Conservation (phyloP, 2,797 vertebrate species). For the Labeo calbasu region DNA sequence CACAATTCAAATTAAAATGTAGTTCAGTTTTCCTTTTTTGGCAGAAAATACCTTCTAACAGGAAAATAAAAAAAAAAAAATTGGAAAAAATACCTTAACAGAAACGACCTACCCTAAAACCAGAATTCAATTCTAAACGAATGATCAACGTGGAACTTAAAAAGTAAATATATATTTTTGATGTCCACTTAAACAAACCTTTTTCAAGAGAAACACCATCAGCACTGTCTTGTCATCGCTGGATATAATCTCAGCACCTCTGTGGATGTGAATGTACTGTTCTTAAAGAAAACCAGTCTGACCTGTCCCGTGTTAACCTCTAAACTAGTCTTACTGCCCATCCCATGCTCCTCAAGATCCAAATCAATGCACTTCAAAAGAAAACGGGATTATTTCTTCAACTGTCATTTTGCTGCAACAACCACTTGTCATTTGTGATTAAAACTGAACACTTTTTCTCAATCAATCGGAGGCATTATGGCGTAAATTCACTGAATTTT, state of each 20-base stretch:
- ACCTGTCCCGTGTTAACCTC: slow-evolving; percentile 49
- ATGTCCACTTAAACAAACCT: not conserved
- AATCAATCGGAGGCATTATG: not conserved
- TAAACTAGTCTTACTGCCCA: slow-evolving; percentile 42
- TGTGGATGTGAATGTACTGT: slow-evolving; percentile 41
- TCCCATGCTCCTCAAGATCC: slow-evolving; percentile 45
- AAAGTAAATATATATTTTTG: not conserved
- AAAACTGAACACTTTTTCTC: not conserved
- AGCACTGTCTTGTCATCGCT: slow-evolving; percentile 21
- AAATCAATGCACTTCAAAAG: slow-evolving; percentile 45
- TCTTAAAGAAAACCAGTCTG: slow-evolving; percentile 52
- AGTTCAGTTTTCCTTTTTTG: no score
- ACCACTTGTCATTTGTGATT: not conserved
- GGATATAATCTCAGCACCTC: slow-evolving; percentile 30
- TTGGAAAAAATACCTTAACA: not conserved
- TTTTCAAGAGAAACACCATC: not conserved
- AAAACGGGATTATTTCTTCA: slow-evolving; percentile 11
- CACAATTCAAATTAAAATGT: no score
- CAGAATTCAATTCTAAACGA: not conserved
- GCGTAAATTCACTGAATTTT: not conserved
- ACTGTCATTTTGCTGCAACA: slow-evolving; percentile 24
- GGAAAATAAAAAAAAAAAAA: not conserved
- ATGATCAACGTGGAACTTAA: not conserved
- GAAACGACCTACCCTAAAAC: not conserved
- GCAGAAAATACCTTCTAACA: not conserved